Conservation (phyloP, 2,797 vertebrate genomes). For the Poecilia gillii region DNA sequence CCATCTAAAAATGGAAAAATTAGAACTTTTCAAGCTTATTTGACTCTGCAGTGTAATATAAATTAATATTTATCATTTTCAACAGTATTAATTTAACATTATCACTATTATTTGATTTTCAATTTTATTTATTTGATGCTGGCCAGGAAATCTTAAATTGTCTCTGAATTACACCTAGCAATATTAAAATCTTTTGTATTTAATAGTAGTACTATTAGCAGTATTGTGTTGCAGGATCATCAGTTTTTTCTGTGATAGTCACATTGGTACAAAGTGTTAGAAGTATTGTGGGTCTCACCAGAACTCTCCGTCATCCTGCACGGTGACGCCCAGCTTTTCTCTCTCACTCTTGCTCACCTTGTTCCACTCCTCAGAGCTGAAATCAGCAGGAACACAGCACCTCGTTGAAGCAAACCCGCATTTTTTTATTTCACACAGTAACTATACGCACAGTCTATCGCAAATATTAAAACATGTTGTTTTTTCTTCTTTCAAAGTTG, state of each 20-base stretch:
- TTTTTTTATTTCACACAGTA: not conserved
- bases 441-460: not conserved
- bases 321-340: slow-evolving; percentile 93
- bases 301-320: slow-evolving; percentile 96
- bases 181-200: too few species aligned
- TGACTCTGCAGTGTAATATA: not conserved
- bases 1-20: too few species aligned
- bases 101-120: not conserved
- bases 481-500: not conserved
- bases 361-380: slow-evolving; percentile 96
- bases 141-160: too few species aligned
- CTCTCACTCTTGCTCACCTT: slow-evolving; percentile 95
- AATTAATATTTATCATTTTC: not conserved
- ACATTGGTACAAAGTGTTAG: not conserved
- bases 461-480: not conserved
- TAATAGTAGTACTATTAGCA: too few species aligned
- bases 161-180: too few species aligned
- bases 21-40: not conserved
- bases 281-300: slow-evolving; percentile 80
- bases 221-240: not conserved
- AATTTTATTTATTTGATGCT: not conserved
- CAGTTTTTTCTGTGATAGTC: not conserved
- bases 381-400: slow-evolving; percentile 13
- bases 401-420: not conserved
- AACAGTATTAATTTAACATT: not conserved